Evolutionary conservation across 2,797 vertebrate species (phyloP), one percentile per base, ranked within the genome.

Genomic region (Lateolabrax maculatus): DNA sequence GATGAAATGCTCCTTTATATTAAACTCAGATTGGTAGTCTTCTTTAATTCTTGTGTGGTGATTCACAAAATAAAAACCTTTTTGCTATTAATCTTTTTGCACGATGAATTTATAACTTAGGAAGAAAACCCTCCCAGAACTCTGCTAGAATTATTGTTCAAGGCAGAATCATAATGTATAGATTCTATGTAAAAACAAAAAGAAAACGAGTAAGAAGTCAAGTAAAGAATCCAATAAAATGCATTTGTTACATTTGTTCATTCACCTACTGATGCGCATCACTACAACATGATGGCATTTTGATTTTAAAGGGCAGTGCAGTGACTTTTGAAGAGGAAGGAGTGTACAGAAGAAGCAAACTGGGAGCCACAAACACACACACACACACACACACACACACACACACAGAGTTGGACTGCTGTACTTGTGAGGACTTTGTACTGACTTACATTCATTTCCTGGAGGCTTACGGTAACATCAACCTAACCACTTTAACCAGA

Each of bases 281-380:
- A 18, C 2, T 9, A 27, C n/a, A 46, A 65, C 29, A n/a, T 55
- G 44, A 11, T 55, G 62, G 23, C 77, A 84, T 80, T 86, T 83
- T 69, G 44, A 71, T 65, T 71, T 75, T 19, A 81, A 78, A 78
- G 84, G 77, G 36, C 73, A 77, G 75, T 18, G 75, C 71, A 73
- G 63, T 79, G 81, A 84, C 72, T 84, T 87, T 70, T 74, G 9
- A 19, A 36, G 29, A 36, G 31, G 19, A 55, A 25, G 4, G 31
- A 71, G 7, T 23, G 21, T n/a, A 18, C 21, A 48, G 37, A 23
- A 19, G 16, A 11, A 31, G 29, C n/a, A 63, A 67, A 81, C 34
- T 57, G n/a, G 1, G 3, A 48, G 18, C 43, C 39, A 27, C 57
- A 43, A 2, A 60, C 43, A 41, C 65, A 44, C 39, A 55, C 6